Evolutionary conservation across 2,113 vertebrate species (phyloP), one percentile per base, ranked within the genome.

Genomic region (Melospiza georgiana): DNA sequence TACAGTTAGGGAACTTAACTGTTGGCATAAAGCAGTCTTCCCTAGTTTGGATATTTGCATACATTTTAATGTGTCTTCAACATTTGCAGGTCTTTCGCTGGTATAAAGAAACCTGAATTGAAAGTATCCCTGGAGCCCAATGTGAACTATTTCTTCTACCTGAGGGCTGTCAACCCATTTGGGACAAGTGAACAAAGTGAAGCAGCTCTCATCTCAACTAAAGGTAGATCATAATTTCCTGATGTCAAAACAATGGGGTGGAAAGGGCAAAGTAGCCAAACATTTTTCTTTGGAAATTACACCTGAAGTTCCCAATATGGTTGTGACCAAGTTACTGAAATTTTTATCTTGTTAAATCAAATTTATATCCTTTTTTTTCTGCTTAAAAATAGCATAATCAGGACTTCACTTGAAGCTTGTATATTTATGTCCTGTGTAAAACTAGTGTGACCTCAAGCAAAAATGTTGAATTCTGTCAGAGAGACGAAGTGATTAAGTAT

Each of bases 101-200:
- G 98, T 86, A 99, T 99, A 96, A 98, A 94, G 97, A 97, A 92
- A 86, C 97, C 97, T 62, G 98, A 99, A 94, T 97, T 99, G 94
- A 98, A 96, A 93, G 98, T 99, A 87, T 96, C 98, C 61, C 98
- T 99, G 93, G 98, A 99, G 86, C 98, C 99, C 81, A 98, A 98
- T 80, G 98, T 99, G 89, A 99, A 99, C 94, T 99, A 99, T 94
- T 98, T 99, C 95, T 99, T 99, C 97, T 99, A 99, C 51, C 98
- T 99, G 97, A 98, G 98, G 98, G 98, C 99, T 94, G 98, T 98
- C 73, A 99, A 98, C 57, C 52, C 96, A 6, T 98, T 98, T 58
- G 99, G 99, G 83, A 97, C 97, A 94, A 99, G 99, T 33, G 99
- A 99, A 49, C 99, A 99, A 96, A 99, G 99, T 30, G 99, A 99